These are phyloP conservation scores for Mylabris phalerata DNA, from an alignment of 1,140 invertebrate genomes.

Conservation along the genomic window DNA sequence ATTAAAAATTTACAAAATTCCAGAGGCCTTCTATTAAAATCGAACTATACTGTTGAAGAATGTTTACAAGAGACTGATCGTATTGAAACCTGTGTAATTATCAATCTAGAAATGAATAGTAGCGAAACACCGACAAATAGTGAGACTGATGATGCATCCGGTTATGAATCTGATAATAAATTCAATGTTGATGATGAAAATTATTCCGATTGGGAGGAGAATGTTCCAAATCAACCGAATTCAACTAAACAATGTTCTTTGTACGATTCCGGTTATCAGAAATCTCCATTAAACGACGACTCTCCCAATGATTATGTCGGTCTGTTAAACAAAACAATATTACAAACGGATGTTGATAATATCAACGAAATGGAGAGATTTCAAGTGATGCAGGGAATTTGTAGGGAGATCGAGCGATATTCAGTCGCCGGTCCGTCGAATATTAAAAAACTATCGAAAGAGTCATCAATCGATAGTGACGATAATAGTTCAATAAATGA, in stretches of 20 bases:
- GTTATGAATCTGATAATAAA: constrained; percentile 21
- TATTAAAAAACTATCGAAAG: not conserved
- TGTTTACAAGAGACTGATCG: constrained; percentile 24
- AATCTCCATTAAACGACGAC: constrained; percentile 43
- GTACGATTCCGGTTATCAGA: constrained; percentile 49
- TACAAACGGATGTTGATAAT: constrained; percentile 3
- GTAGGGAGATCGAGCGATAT: constrained; percentile 3
- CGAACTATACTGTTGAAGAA: constrained; percentile 30
- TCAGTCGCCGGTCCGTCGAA: constrained; percentile 16
- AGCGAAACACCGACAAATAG: constrained; percentile 22
- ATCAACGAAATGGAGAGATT: constrained; percentile 8
- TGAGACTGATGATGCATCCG: constrained; percentile 18
- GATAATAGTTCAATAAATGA: constrained; percentile 27
- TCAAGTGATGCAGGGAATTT: constrained; percentile 5
- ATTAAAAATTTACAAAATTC: constrained; percentile 12
- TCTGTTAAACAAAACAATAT: not conserved
- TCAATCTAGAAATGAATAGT: constrained; percentile 31
- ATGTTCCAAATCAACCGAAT: not conserved
- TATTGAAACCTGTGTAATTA: constrained; percentile 26
- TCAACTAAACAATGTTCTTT: constrained; percentile 16
- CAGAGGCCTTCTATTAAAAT: constrained; percentile 20
- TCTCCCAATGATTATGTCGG: constrained; percentile 25
- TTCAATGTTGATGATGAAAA: constrained; percentile 13
- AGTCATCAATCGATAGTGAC: constrained; percentile 4
- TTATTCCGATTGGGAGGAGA: constrained; percentile 24